A percentile compares a stretch with the other conserved stretches of the same genome.
phyloP scores from a whole-genome alignment of 2,888 invertebrate species.

The Automeris io region DNA sequence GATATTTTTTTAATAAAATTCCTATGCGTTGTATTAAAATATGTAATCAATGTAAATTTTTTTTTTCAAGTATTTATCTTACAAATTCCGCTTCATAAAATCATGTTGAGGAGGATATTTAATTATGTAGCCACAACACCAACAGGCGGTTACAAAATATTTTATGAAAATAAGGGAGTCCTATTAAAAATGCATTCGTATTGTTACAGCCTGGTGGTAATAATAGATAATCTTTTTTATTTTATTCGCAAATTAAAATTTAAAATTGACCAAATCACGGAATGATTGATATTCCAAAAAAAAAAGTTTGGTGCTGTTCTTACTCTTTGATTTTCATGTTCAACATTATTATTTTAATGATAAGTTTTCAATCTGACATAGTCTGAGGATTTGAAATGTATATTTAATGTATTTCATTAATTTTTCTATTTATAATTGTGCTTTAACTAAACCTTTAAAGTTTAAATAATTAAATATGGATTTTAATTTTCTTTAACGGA shows the following conservation, averaged over 20 bases:
- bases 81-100: too few species aligned
- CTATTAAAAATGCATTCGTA: too few species aligned
- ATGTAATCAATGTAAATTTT: too few species aligned
- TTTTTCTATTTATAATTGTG: not conserved
- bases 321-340: conserved; percentile 19
- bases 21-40: too few species aligned
- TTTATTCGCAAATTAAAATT: not conserved
- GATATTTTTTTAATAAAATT: too few species aligned
- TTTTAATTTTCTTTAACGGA: not conserved
- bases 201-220: too few species aligned
- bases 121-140: too few species aligned
- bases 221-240: not conserved
- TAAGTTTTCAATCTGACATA: conserved; percentile 17
- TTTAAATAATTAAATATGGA: too few species aligned
- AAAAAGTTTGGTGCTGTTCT: conserved; percentile 34
- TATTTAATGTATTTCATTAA: conserved; percentile 17
- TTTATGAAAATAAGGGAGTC: too few species aligned
- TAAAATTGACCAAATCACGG: conserved; percentile 17
- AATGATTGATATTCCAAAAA: conserved; percentile 34
- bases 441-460: not conserved
- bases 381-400: conserved; percentile 16
- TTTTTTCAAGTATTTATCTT: too few species aligned
- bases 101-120: too few species aligned
- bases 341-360: conserved; percentile 16
- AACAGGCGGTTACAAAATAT: too few species aligned